Conservation (phyloP, 2,113 vertebrate species). For the Ariopsis seemanni region DNA sequence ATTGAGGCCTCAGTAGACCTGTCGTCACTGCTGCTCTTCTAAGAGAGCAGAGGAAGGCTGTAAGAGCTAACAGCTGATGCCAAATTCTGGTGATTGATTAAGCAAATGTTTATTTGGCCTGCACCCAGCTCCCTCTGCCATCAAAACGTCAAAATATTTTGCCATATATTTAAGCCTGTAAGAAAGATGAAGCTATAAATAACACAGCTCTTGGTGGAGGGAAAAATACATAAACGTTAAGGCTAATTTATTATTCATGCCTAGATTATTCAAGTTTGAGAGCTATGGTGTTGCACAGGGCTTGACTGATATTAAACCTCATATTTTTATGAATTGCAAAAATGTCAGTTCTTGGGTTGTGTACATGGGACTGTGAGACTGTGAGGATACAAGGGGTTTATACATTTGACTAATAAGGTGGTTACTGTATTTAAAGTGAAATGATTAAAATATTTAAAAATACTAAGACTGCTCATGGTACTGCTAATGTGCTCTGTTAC, state of each 20-base stretch:
- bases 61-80: constrained; percentile 53
- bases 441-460: background rate
- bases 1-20: background rate
- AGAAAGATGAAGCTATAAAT: constrained; percentile 71
- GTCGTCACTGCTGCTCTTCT: constrained; percentile 35
- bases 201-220: constrained; percentile 57
- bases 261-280: constrained; percentile 68
- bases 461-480: background rate
- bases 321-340: constrained; percentile 39
- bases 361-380: background rate
- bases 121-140: constrained; percentile 56
- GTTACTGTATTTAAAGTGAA: background rate
- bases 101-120: constrained; percentile 68
- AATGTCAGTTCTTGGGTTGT: constrained; percentile 31
- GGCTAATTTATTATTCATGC: constrained; percentile 70
- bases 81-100: constrained; percentile 67
- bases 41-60: constrained; percentile 35
- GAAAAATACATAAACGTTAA: constrained; percentile 68
- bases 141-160: constrained; percentile 70
- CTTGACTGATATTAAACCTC: constrained; percentile 51
- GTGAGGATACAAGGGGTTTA: background rate
- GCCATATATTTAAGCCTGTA: constrained; percentile 64
- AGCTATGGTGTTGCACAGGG: constrained; percentile 32
- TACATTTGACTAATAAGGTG: background rate
- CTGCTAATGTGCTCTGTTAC: background rate